These are phyloP conservation scores for Drosophila santomea DNA, from an alignment of 1,140 invertebrate species.

Conservation along the genomic window DNA sequence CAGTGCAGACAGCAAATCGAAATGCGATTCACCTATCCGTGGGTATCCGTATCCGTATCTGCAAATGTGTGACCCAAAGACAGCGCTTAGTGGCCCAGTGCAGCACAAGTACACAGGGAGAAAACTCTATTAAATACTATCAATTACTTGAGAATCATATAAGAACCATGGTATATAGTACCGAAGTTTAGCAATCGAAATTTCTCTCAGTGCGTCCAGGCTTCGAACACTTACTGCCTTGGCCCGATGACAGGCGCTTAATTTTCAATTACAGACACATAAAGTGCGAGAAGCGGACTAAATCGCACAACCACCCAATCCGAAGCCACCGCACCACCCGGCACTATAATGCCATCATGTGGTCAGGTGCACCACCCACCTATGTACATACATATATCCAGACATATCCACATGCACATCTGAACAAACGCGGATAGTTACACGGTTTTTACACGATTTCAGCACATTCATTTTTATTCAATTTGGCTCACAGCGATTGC, in stretches of 20 bases:
- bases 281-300: conserved; percentile 56
- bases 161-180: no score
- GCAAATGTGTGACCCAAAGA: conserved; percentile 1
- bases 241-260: conserved; percentile 66
- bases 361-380: conserved; percentile 38
- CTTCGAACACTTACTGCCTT: conserved; percentile 17
- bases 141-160: no score
- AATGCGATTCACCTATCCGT: conserved; percentile 27
- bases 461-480: conserved; percentile 50
- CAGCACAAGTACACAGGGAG: neutral
- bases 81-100: conserved; percentile 10
- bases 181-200: no score
- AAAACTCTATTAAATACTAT: neutral
- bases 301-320: conserved; percentile 25
- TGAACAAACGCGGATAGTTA: conserved; percentile 8
- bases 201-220: neutral
- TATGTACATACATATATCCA: no score
- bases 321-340: conserved; percentile 8
- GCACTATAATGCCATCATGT: conserved; percentile 59
- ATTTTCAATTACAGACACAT: conserved; percentile 75
- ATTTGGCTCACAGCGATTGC: conserved; percentile 40
- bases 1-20: conserved; percentile 48
- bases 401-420: conserved; percentile 7
- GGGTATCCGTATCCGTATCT: conserved; percentile 15
- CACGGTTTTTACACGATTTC: conserved; percentile 55